A percentile compares a stretch with the other conserved stretches of the same genome.
These are phyloP conservation scores for Agrotis segetum DNA, from an alignment of 2,888 invertebrate species.

Conservation along the genomic window DNA sequence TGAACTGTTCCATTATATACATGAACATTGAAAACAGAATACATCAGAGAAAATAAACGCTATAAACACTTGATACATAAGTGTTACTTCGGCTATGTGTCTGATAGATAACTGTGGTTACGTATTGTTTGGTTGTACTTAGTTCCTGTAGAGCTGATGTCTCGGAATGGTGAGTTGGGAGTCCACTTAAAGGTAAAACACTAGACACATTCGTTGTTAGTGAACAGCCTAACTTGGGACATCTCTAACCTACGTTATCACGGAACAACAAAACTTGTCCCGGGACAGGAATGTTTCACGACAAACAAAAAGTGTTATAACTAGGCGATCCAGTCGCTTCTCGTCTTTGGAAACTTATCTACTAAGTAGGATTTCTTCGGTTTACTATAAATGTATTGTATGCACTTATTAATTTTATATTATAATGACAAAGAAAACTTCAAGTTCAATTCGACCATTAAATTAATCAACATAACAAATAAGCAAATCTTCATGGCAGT, in stretches of 20 bases:
- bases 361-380: slow-evolving; percentile 75
- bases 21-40: slow-evolving; percentile 71
- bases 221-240: slow-evolving; percentile 87
- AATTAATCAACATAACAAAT: slow-evolving; percentile 54
- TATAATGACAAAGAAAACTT: slow-evolving; percentile 57
- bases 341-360: slow-evolving; percentile 73
- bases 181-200: slow-evolving; percentile 74
- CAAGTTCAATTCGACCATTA: slow-evolving; percentile 54
- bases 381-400: slow-evolving; percentile 68
- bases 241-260: slow-evolving; percentile 67
- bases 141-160: slow-evolving; percentile 16
- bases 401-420: slow-evolving; percentile 58
- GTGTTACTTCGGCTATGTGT: slow-evolving; percentile 53
- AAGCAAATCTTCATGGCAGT: slow-evolving; percentile 79
- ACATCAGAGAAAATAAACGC: slow-evolving; percentile 58
- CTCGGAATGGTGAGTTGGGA: slow-evolving; percentile 46
- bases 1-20: slow-evolving; percentile 80
- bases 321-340: slow-evolving; percentile 82
- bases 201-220: slow-evolving; percentile 88
- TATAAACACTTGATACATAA: slow-evolving; percentile 52
- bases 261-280: slow-evolving; percentile 55
- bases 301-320: slow-evolving; percentile 58
- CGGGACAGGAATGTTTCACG: slow-evolving; percentile 36
- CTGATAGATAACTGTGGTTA: slow-evolving; percentile 55
- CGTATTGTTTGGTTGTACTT: slow-evolving; percentile 36